phyloP scores from a whole-genome alignment of 2,888 invertebrate species.

The Lomographa bimaculata region DNA sequence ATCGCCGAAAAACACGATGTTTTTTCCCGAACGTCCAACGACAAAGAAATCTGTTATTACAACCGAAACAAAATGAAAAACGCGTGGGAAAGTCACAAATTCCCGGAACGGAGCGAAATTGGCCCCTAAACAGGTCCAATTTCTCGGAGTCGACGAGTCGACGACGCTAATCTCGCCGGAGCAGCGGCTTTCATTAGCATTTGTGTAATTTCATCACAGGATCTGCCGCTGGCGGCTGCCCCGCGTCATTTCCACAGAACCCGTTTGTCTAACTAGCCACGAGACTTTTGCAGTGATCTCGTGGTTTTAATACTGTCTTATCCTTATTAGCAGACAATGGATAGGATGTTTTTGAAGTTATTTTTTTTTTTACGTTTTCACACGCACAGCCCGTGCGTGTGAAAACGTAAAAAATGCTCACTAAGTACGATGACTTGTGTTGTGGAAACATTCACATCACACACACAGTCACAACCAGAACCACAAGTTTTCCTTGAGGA shows the following conservation, averaged over 20 bases:
- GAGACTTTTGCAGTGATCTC: constrained; percentile 30
- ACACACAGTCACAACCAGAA: too few relatives aligned
- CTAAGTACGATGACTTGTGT: too few relatives aligned
- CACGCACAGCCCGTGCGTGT: too few relatives aligned
- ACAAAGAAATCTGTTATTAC: constrained; percentile 21
- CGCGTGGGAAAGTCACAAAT: constrained; percentile 34
- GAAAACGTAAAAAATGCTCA: too few relatives aligned
- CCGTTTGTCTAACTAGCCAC: constrained; percentile 51
- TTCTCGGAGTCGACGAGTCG: constrained; percentile 49
- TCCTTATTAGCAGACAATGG: constrained; percentile 17
- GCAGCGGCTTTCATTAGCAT: constrained; percentile 74
- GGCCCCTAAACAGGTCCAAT: constrained; percentile 23
- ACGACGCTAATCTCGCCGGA: constrained; percentile 64
- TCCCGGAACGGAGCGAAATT: constrained; percentile 37
- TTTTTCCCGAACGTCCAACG: constrained; percentile 2
- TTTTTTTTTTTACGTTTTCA: too few relatives aligned
- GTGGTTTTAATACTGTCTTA: constrained; percentile 16
- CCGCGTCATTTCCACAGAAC: constrained; percentile 58
- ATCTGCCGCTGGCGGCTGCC: constrained; percentile 44
- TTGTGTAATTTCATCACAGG: constrained; percentile 73
- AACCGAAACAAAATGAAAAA: constrained; percentile 23
- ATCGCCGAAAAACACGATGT: constrained; percentile 8
- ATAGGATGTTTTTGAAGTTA: too few relatives aligned
- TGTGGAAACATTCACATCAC: too few relatives aligned
- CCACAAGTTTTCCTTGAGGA: too few relatives aligned